These are phyloP conservation scores for Phenganax marumi DNA, from an alignment of 92 coral and sea anemone genomes.

Conservation along the genomic window DNA sequence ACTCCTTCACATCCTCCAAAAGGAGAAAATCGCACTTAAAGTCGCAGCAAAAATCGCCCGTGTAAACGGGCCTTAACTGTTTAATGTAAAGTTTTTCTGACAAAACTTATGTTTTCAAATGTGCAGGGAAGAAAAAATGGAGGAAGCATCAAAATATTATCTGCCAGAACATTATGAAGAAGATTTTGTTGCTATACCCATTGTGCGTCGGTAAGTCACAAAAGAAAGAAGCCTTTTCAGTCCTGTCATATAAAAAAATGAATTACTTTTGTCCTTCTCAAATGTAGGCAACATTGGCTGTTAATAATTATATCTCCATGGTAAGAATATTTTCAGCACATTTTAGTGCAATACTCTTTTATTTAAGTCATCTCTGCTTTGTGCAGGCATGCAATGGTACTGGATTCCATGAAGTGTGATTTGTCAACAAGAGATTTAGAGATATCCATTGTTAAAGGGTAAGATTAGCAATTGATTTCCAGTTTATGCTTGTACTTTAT, in stretches of 20 bases:
- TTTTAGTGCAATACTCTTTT: no score
- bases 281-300: background rate
- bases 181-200: conserved; percentile 15
- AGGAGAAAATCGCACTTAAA: no score
- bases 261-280: background rate
- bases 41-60: no score
- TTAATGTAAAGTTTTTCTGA: background rate
- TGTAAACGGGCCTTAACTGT: no score
- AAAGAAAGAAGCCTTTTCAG: background rate
- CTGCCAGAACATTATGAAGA: conserved; percentile 11
- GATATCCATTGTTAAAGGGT: background rate
- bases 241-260: background rate
- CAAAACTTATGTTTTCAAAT: background rate
- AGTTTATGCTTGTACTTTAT: background rate
- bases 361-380: no score
- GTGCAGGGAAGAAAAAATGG: conserved; percentile 1
- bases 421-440: conserved; percentile 5
- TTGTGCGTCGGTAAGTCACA: conserved; percentile 5
- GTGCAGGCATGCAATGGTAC: no score
- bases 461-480: background rate
- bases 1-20: no score
- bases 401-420: background rate
- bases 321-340: no score
- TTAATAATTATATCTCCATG: no score
- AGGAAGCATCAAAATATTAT: background rate